A percentile compares a stretch with the other conserved stretches of the same genome.
phyloP scores from a whole-genome alignment of 1,140 invertebrate species.

The Zaprionus kolodkinae region DNA sequence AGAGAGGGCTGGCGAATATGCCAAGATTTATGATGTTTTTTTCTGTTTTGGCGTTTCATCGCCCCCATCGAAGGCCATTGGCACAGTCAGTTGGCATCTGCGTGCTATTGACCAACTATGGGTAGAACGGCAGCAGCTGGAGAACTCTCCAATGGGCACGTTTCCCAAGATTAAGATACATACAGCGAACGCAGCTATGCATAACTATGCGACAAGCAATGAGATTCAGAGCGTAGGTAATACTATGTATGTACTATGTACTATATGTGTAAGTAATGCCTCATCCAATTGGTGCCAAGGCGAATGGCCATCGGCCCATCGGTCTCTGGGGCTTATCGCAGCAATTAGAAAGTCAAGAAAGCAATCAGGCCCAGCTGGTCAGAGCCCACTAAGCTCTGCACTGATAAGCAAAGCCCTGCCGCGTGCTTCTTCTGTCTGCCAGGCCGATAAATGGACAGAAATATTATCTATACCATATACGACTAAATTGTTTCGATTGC shows the following conservation, averaged over 20 bases:
- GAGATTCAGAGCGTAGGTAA: constrained; percentile 21
- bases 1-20: constrained; percentile 2
- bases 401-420: constrained; percentile 41
- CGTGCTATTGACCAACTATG: constrained; percentile 54
- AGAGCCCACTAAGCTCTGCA: background rate
- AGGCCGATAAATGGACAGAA: background rate
- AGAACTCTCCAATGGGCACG: constrained; percentile 42
- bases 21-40: constrained; percentile 48
- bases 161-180: constrained; percentile 39
- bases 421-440: constrained; percentile 15
- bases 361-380: constrained; percentile 27
- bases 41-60: constrained; percentile 36
- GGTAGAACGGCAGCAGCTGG: constrained; percentile 24
- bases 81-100: constrained; percentile 48
- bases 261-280: constrained; percentile 16
- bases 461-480: too few species aligned
- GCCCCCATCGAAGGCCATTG: constrained; percentile 44
- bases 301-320: constrained; percentile 26
- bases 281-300: constrained; percentile 40
- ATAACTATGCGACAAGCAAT: constrained; percentile 44
- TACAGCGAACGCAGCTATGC: constrained; percentile 40
- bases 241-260: too few species aligned
- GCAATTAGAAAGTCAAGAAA: constrained; percentile 52
- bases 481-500: background rate
- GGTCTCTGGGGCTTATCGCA: constrained; percentile 22